These are phyloP conservation scores for Trachelipus rathkii DNA, from an alignment of 1,140 invertebrate genomes.

Conservation along the genomic window DNA sequence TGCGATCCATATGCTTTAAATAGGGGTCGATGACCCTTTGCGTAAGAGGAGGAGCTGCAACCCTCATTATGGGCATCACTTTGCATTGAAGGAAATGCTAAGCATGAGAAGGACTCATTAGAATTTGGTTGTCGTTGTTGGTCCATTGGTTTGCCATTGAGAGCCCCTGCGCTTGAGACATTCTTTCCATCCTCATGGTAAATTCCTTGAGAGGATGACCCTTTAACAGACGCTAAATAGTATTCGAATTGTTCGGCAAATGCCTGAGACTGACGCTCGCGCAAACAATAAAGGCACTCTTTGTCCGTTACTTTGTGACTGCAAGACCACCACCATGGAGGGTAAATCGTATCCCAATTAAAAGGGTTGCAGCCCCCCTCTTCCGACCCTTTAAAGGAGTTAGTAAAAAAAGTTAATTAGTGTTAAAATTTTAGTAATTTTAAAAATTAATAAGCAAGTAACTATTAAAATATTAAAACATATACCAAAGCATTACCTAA, in stretches of 20 bases:
- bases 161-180: not conserved
- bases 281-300: slow-evolving; percentile 47
- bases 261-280: slow-evolving; percentile 44
- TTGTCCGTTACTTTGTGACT: slow-evolving; percentile 45
- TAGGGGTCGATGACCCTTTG: not conserved
- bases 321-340: slow-evolving; percentile 48
- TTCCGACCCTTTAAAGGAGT: slow-evolving; percentile 30
- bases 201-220: not conserved
- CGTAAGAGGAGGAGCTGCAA: not conserved
- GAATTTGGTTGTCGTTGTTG: not conserved
- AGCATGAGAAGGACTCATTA: not conserved
- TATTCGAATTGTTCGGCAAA: slow-evolving; percentile 46
- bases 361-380: slow-evolving; percentile 40
- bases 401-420: slow-evolving; percentile 17
- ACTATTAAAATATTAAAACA: no score
- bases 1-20: not conserved
- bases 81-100: not conserved
- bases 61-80: not conserved
- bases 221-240: slow-evolving; percentile 24
- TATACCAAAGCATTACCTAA: no score
- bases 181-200: no score
- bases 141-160: not conserved
- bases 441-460: no score
- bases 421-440: slow-evolving; percentile 17
- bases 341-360: slow-evolving; percentile 45